Evolutionary conservation across 2,888 invertebrate genomes (phyloP), one percentile per base, ranked within the genome.

Genomic region (Eilema depressum): DNA sequence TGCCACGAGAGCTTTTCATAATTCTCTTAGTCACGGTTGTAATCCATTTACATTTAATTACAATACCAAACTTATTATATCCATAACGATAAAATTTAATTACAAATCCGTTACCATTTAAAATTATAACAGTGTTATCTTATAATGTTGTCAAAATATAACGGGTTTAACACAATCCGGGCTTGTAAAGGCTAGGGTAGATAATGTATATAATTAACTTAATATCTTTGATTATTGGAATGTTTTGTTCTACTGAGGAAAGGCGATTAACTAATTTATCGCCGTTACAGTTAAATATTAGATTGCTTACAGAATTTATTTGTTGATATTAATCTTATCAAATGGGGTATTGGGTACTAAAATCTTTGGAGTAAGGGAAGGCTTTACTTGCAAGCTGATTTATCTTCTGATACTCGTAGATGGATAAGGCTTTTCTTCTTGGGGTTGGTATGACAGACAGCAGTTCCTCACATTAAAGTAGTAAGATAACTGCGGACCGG

Each of bases 101-200:
- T 57, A 68, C 57, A 57, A 20, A 20, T 25, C 66, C 3, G 28
- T 20, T 30, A 57, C n/a, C 33, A 63, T 67, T 71, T 79, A 71
- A 72, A 78, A 47, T 72, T 71, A 79, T 64, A 77, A 72, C 64
- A 26, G 69, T 64, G 69, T 80, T 72, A 80, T 77, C 63, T 63
- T 68, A 74, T 79, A 74, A 76, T 76, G 60, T 67, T 76, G 70
- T 77, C 71, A 53, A 26, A 56, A 56, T 47, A n/a, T 68, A 77
- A 80, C 69, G 68, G 74, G 73, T 75, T 64, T 77, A 26, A 69
- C 64, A 62, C 62, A 66, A 69, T 73, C 69, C 41, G n/a, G 23
- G 20, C 37, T 62, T 53, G 37, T n/a, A 37, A 61, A 10, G 30
- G 25, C 17, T 59, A 10, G 47, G 20, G 8, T 33, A 41, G 33